Evolutionary conservation across 1,140 invertebrate genomes (phyloP).

Genomic region (Drosophila persimilis): DNA sequence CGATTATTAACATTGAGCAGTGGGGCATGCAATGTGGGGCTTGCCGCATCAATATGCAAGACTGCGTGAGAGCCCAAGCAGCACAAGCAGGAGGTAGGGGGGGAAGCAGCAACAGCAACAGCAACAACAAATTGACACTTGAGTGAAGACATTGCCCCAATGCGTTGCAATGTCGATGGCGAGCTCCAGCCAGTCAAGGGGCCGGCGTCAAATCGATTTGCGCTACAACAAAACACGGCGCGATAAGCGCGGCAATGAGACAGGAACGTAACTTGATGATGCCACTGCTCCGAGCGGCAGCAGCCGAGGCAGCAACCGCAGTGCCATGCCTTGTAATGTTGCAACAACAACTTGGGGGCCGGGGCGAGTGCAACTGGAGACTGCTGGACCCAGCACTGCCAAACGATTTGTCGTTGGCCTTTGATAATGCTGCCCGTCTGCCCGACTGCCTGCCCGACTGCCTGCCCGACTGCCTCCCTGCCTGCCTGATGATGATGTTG

Average conservation of each 20-base stretch:
- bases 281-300: conserved; percentile 10
- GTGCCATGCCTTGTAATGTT: conserved; percentile 24
- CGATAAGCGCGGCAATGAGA: conserved; percentile 58
- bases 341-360: conserved; percentile 15
- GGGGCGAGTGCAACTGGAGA: conserved; percentile 10
- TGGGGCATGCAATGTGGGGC: conserved; percentile 30
- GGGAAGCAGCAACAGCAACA: conserved; percentile 3
- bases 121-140: conserved; percentile 65
- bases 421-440: conserved; percentile 50
- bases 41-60: conserved; percentile 49
- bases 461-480: conserved; percentile 29
- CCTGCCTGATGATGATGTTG: conserved; percentile 1
- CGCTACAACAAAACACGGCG: conserved; percentile 58
- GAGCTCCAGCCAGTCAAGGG: conserved; percentile 27
- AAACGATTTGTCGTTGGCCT: conserved; percentile 60
- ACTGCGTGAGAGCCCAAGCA: conserved; percentile 26
- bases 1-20: conserved; percentile 60
- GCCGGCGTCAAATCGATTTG: conserved; percentile 68
- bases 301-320: conserved; percentile 16
- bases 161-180: conserved; percentile 30
- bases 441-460: conserved; percentile 33
- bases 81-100: neutral
- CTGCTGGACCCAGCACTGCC: conserved; percentile 22
- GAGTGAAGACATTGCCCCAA: conserved; percentile 47
- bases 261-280: conserved; percentile 60